phyloP scores from a whole-genome alignment of 2,113 vertebrate species.

The Shinisaurus crocodilurus region DNA sequence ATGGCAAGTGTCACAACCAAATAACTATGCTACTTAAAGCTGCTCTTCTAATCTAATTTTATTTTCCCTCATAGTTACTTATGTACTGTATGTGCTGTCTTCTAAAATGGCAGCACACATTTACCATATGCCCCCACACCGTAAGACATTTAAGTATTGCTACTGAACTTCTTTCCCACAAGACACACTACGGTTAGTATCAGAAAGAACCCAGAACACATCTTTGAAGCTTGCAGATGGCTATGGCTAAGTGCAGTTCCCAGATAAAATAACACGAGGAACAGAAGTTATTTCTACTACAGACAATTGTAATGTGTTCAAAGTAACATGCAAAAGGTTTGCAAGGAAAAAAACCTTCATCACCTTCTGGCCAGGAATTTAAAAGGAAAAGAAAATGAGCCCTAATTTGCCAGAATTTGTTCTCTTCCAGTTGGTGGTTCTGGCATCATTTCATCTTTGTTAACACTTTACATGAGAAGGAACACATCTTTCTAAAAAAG shows the following conservation, averaged over 20 bases:
- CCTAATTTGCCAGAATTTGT: not conserved
- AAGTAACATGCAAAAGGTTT: not conserved
- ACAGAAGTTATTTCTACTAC: not conserved
- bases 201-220: not conserved
- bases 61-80: fast-evolving
- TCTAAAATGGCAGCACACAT: conserved; percentile 3
- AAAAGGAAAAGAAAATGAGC: not conserved
- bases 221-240: not conserved
- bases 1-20: not conserved
- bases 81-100: not conserved
- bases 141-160: not conserved
- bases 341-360: not conserved
- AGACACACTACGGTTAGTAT: not conserved
- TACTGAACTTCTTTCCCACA: not conserved
- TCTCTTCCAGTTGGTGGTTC: not conserved
- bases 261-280: not conserved
- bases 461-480: not conserved
- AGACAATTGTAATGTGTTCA: not conserved
- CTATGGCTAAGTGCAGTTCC: not conserved
- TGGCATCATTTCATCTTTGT: not conserved
- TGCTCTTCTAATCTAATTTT: not conserved
- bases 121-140: not conserved
- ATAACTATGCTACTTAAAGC: conserved; percentile 4
- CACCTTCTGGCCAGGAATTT: not conserved
- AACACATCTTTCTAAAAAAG: conserved; percentile 1